Evolutionary conservation across 2,797 vertebrate genomes (phyloP), one percentile per base, ranked within the genome.

Genomic region (Eulemur mongoz): DNA sequence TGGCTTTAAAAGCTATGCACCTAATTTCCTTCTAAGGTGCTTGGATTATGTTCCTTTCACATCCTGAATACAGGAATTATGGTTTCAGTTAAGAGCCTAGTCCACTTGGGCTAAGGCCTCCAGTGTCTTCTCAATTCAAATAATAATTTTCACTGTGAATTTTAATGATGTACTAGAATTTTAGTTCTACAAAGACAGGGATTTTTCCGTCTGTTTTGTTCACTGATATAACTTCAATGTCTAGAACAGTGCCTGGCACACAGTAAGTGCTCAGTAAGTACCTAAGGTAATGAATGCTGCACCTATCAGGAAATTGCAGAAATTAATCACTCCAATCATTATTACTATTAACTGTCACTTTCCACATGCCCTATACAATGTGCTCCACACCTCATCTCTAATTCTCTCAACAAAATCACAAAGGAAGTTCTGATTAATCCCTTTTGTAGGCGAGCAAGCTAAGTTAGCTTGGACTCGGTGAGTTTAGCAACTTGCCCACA

Each of bases 271-370:
- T 89, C 38, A 50, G 20, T 32, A 70, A 73, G 14, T 82, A 63
- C 84, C 32, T 70, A 70, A 76, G 25, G 69, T 80, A 50, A 79
- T n/a, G 12, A 75, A 52, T 93, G 84, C 48, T 95, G 78, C 15
- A 94, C n/a, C 52, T 65, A 1, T 89, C 91, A 90, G 25, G 61
- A 88, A 18, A 72, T 80, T 75, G 1, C 13, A 93, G 92, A 87
- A 93, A 93, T 96, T 12, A 52, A 91, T 91, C 59, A 79, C 17
- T 87, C 52, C 45, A 45, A 23, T 93, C 59, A 65, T 86, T 30
- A 79, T 22, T 78, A 35, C 38, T 38, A 89, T 40, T 88, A 48
- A 76, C 25, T 11, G 8, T 83, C 65, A 67, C 10, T 88, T 83
- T 75, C 54, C 17, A 57, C 23, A 40, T 57, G 12, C 45, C 63